phyloP scores from a whole-genome alignment of 2,113 vertebrate species.

The Pluvianellus socialis region DNA sequence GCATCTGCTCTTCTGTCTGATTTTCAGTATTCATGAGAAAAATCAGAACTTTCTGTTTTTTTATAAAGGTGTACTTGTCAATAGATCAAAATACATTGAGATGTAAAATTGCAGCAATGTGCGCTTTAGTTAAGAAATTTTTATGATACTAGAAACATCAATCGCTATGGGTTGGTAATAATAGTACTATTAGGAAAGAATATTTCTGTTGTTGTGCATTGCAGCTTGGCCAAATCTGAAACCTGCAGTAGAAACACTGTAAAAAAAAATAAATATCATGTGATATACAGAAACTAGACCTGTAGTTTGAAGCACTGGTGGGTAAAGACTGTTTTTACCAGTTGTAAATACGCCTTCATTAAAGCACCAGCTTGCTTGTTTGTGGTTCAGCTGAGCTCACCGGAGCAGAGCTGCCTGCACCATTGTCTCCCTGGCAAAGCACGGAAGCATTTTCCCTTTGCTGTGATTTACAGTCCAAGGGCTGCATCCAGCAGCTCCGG shows the following conservation, averaged over 20 bases:
- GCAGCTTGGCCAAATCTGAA: background rate
- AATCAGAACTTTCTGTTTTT: background rate
- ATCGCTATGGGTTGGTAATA: background rate
- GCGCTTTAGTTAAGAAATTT: background rate
- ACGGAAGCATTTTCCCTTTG: background rate
- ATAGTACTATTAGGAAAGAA: background rate
- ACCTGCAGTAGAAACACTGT: background rate
- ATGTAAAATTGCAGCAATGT: background rate
- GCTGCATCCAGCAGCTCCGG: background rate
- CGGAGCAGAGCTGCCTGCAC: background rate
- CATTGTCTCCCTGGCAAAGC: background rate
- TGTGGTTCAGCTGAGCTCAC: constrained; percentile 16
- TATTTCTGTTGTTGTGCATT: fast-evolving
- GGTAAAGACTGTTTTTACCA: background rate
- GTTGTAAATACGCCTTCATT: background rate
- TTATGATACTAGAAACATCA: background rate
- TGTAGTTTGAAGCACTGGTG: background rate
- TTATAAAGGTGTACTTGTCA: background rate
- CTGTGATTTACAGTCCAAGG: background rate
- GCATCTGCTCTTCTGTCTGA: background rate
- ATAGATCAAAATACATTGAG: background rate
- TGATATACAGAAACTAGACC: background rate
- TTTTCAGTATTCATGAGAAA: background rate
- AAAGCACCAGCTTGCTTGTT: constrained; percentile 14
- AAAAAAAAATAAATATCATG: too few relatives aligned